These are phyloP conservation scores for Xiphydria camelus DNA, from an alignment of 2,888 invertebrate species.

Conservation along the genomic window DNA sequence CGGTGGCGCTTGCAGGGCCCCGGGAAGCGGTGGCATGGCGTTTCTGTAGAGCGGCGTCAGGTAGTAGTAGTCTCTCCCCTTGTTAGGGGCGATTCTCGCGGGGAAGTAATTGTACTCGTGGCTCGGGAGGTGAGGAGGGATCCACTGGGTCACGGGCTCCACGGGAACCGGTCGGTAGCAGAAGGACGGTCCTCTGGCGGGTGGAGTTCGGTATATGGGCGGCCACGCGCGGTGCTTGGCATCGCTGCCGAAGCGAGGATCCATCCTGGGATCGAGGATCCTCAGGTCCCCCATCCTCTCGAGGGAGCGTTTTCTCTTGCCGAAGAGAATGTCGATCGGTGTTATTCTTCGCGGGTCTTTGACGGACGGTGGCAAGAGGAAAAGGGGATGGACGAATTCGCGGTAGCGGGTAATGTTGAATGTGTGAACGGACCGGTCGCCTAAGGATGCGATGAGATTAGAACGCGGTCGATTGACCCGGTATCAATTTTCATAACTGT, in stretches of 20 bases:
- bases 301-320: too few relatives aligned
- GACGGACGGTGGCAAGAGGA: too few relatives aligned
- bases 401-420: too few relatives aligned
- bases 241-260: constrained; percentile 62
- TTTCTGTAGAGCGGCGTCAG: constrained; percentile 71
- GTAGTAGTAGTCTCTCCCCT: constrained; percentile 65
- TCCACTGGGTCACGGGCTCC: constrained; percentile 60
- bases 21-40: constrained; percentile 65
- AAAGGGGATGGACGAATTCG: too few relatives aligned
- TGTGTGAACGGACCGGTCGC: too few relatives aligned
- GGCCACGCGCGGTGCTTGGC: constrained; percentile 67
- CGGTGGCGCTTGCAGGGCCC: constrained; percentile 44
- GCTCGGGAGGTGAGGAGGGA: constrained; percentile 60
- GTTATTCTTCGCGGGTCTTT: too few relatives aligned
- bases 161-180: constrained; percentile 60
- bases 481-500: too few relatives aligned
- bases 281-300: constrained; percentile 63
- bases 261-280: constrained; percentile 62
- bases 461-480: too few relatives aligned
- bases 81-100: constrained; percentile 57
- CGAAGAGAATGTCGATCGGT: too few relatives aligned
- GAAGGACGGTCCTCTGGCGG: constrained; percentile 48
- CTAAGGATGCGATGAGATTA: too few relatives aligned
- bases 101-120: constrained; percentile 62
- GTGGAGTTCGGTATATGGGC: constrained; percentile 62